Conservation (phyloP, 1,140 invertebrate species). For the Musca vetustissima region DNA sequence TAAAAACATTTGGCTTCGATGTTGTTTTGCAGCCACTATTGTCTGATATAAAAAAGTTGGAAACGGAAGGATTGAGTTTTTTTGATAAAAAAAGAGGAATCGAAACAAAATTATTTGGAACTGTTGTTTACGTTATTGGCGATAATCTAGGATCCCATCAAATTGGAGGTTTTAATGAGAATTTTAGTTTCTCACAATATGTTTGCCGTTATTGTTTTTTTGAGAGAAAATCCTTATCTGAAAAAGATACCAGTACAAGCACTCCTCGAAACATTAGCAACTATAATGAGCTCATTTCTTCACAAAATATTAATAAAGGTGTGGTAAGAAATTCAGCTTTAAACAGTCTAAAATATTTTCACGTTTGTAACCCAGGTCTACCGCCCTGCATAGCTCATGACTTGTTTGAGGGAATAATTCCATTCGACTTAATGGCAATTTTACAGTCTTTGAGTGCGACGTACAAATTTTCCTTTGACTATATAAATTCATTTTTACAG, state of each 20-base stretch:
- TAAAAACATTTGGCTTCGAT: constrained; percentile 17
- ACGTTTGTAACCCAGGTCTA: background rate
- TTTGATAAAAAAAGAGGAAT: background rate
- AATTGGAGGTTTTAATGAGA: constrained; percentile 20
- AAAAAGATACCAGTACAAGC: background rate
- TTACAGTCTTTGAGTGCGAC: background rate
- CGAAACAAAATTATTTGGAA: background rate
- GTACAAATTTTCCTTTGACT: background rate
- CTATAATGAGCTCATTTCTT: too few species aligned
- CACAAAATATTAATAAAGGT: background rate
- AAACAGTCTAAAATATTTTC: background rate
- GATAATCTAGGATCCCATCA: constrained; percentile 18
- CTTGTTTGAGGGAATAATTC: too few species aligned
- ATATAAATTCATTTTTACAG: too few species aligned
- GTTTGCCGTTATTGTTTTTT: constrained; percentile 14
- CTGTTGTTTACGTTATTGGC: constrained; percentile 1
- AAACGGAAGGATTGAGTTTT: constrained; percentile 5
- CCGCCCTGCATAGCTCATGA: background rate
- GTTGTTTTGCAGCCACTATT: constrained; percentile 16
- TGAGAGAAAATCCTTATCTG: background rate
- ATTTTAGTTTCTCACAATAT: constrained; percentile 12
- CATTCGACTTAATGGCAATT: constrained; percentile 10
- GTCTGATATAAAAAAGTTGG: constrained; percentile 6
- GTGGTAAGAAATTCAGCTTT: background rate
- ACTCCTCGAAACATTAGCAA: too few species aligned